These are phyloP conservation scores for Megalops atlanticus DNA, from an alignment of 2,113 vertebrate genomes.

Conservation along the genomic window DNA sequence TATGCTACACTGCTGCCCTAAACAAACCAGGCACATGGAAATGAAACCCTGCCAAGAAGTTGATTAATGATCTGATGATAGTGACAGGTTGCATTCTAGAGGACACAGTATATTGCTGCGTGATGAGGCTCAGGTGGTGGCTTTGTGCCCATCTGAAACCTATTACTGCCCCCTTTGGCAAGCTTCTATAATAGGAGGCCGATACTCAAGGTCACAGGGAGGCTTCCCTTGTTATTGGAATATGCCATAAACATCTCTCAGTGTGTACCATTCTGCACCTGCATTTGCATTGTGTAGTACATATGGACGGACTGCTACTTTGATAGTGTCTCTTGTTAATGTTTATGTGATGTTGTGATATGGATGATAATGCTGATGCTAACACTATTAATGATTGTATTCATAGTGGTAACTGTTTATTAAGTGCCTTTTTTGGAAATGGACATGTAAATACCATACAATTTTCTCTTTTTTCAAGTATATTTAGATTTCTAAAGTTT, in stretches of 20 bases:
- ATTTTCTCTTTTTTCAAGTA: neutral
- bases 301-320: neutral
- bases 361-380: no score
- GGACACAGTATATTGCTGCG: neutral
- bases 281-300: neutral
- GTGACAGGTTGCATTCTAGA: neutral
- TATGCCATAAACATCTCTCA: neutral
- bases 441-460: neutral
- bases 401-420: no score
- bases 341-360: neutral
- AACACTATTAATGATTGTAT: no score
- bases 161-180: neutral
- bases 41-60: neutral
- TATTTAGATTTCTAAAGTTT: neutral
- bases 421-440: neutral
- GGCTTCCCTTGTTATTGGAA: no score
- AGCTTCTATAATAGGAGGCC: neutral
- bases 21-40: no score
- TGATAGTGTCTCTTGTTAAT: neutral
- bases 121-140: neutral
- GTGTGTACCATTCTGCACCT: neutral
- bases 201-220: neutral
- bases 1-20: no score
- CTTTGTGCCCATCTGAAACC: neutral
- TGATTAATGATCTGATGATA: neutral